Evolutionary conservation across 2,888 invertebrate genomes (phyloP), one percentile per base, ranked within the genome.

Genomic region (Acronicta alni): DNA sequence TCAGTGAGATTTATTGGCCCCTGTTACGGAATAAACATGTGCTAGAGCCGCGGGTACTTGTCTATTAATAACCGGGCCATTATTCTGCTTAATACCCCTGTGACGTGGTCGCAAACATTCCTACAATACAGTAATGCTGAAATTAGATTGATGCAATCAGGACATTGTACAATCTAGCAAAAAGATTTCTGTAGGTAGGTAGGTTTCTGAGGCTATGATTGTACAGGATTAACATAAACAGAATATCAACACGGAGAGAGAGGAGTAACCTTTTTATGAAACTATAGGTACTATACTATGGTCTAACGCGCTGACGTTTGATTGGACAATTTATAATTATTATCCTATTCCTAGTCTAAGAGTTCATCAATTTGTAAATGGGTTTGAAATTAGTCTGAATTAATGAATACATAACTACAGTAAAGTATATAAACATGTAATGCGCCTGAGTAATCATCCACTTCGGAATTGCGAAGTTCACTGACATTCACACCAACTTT

Each of bases 41-140:
- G 90, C 86, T 87, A 80, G 82, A 80, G 81, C 85, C 83, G 80
- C 83, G 84, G 81, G 82, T 83, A 81, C 80, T 83, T 82, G 81
- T 86, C 91, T 91, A 92, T 86, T 91, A 91, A 91, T 91, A 92
- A 88, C 90, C 80, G 81, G 75, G 79, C 86, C 79, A 87, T 89
- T 88, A 89, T 84, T 81, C 83, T 78, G 83, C 83, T 88, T 87
- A 88, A 86, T 87, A 85, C 81, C 83, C 82, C 72, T 76, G 83
- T 83, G 87, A 87, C 84, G 86, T 77, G 83, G 80, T 83, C 76
- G 81, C 85, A 83, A 86, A 84, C 85, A 85, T 83, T 86, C 81
- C 82, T 81, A 78, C 77, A 81, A 74, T 77, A 66, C 80, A 79
- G 77, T 78, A 77, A 81, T 72, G 71, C 84, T 76, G 55, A 74